These are phyloP conservation scores for Papilio helenus DNA, from an alignment of 1,140 invertebrate genomes.

Conservation along the genomic window DNA sequence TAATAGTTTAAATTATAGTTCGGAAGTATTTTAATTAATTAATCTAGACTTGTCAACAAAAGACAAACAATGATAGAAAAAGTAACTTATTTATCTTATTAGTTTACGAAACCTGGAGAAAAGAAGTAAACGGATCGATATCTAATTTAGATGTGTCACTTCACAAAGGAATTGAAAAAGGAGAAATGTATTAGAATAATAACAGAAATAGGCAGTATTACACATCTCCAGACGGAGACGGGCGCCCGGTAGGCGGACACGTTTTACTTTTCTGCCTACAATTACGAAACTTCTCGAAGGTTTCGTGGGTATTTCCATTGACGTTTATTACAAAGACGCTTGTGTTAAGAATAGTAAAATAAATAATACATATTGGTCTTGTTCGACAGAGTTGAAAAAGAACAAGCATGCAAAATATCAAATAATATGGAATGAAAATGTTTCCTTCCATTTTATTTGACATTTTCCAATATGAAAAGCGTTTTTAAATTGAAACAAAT, in stretches of 20 bases:
- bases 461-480: background rate
- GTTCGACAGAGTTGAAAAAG: background rate
- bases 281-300: slow-evolving; percentile 18
- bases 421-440: background rate
- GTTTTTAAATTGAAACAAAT: background rate
- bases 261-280: slow-evolving; percentile 14
- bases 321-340: background rate
- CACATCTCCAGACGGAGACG: background rate
- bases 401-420: background rate
- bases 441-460: too few species aligned
- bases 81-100: background rate
- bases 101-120: background rate
- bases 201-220: background rate
- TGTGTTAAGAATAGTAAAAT: background rate
- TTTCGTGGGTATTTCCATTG: background rate
- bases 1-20: background rate
- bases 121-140: background rate
- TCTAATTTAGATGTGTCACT: slow-evolving; percentile 6
- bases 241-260: slow-evolving; percentile 27
- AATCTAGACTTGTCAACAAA: background rate
- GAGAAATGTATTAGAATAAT: slow-evolving; percentile 9
- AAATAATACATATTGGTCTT: background rate
- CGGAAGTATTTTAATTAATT: background rate
- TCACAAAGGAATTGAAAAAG: background rate
- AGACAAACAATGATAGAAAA: background rate